Evolutionary conservation across 1,140 invertebrate species (phyloP).

Genomic region (Magallana angulata): DNA sequence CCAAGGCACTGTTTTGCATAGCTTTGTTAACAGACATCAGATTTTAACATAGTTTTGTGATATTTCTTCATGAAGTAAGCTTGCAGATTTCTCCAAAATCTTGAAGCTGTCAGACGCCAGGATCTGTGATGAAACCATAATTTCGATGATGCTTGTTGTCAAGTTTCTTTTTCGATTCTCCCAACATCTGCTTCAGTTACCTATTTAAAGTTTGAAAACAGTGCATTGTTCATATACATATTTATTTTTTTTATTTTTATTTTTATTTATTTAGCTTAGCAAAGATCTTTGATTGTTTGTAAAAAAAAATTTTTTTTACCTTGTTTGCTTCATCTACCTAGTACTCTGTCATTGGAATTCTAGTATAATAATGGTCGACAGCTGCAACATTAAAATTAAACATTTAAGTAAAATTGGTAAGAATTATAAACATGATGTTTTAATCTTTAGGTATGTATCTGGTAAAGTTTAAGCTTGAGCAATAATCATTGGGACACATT

Average conservation of each 20-base stretch:
- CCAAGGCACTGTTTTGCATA: neutral
- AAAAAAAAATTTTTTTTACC: neutral
- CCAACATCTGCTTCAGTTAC: constrained; percentile 8
- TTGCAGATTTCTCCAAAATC: constrained; percentile 37
- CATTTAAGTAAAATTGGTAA: no score
- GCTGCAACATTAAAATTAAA: neutral
- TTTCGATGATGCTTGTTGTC: constrained; percentile 13
- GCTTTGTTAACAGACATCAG: neutral
- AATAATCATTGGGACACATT: no score
- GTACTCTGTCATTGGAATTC: neutral
- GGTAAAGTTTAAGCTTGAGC: no score
- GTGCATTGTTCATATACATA: neutral
- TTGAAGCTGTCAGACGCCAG: constrained; percentile 35
- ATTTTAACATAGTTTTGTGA: neutral
- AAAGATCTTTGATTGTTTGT: neutral
- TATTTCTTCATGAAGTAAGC: constrained; percentile 10
- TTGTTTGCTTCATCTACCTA: neutral
- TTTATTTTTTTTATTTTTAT: neutral
- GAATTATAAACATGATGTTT: no score
- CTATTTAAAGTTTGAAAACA: neutral
- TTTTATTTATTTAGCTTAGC: neutral
- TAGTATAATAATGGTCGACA: neutral
- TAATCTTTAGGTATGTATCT: no score
- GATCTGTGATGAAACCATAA: constrained; percentile 6
- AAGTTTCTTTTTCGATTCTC: neutral